Evolutionary conservation across 2,113 vertebrate genomes (phyloP).

Genomic region (Gulo gulo): DNA sequence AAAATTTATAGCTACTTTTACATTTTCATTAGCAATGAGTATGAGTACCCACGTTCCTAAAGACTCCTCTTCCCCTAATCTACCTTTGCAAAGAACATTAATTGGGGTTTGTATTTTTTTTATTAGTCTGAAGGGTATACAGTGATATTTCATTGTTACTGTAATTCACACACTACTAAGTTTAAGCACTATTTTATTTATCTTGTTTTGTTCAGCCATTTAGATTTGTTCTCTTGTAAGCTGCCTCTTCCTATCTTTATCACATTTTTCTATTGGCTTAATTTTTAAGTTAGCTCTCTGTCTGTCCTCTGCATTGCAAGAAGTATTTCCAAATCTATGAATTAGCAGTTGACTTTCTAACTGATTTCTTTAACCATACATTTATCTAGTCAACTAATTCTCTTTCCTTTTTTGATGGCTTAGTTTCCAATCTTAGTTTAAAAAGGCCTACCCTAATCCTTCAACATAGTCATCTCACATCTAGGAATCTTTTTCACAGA

Average conservation of each 20-base stretch:
- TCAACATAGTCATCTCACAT: background rate
- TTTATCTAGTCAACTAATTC: background rate
- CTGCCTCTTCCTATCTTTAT: background rate
- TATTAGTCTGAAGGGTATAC: background rate
- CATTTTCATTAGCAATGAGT: background rate
- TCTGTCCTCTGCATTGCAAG: background rate
- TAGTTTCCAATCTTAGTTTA: background rate
- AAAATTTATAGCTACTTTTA: background rate
- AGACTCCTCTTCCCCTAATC: background rate
- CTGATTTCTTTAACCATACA: background rate
- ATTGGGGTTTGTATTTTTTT: background rate
- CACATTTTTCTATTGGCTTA: background rate
- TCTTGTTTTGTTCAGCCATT: background rate
- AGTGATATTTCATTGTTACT: background rate
- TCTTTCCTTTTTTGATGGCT: background rate
- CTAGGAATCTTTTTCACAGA: background rate
- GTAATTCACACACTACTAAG: background rate
- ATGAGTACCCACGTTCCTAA: background rate
- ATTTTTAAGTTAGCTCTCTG: background rate
- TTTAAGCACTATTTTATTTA: background rate
- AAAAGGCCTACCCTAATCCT: background rate
- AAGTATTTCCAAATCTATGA: background rate
- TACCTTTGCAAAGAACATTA: background rate
- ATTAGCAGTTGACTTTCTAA: background rate
- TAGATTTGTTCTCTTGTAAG: background rate